Percentiles rank a stretch among this genome's conserved stretches.
These are phyloP conservation scores for Lucilia cuprina DNA, from an alignment of 1,140 invertebrate species.

Conservation along the genomic window DNA sequence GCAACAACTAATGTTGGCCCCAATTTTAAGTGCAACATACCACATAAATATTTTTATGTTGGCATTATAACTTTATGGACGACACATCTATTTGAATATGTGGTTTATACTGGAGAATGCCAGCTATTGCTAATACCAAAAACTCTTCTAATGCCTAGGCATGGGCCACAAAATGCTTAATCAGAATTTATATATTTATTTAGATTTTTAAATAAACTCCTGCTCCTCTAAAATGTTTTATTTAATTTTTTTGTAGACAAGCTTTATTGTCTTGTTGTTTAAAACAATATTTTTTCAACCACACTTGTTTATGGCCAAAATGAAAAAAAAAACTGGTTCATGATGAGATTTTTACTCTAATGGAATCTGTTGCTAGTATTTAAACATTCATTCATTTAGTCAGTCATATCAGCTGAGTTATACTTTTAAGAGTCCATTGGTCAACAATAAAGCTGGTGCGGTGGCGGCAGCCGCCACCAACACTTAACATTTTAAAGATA, in stretches of 20 bases:
- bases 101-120: not conserved
- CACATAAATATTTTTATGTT: not conserved
- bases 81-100: not conserved
- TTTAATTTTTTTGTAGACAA: no score
- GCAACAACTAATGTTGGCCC: not conserved
- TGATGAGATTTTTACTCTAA: no score
- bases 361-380: no score
- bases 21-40: slow-evolving; percentile 17
- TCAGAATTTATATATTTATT: slow-evolving; percentile 16
- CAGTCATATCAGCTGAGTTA: not conserved
- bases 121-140: no score
- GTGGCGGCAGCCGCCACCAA: not conserved
- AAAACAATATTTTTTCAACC: not conserved
- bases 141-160: not conserved
- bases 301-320: not conserved
- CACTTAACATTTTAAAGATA: not conserved
- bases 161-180: not conserved
- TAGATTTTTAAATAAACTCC: not conserved
- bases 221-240: not conserved
- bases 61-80: slow-evolving; percentile 11
- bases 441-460: not conserved
- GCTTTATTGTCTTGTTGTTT: no score
- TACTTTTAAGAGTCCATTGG: not conserved
- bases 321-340: not conserved
- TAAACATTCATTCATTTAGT: no score